Evolutionary conservation across 2,113 vertebrate genomes (phyloP).

Genomic region (Ictidomys tridecemlineatus): DNA sequence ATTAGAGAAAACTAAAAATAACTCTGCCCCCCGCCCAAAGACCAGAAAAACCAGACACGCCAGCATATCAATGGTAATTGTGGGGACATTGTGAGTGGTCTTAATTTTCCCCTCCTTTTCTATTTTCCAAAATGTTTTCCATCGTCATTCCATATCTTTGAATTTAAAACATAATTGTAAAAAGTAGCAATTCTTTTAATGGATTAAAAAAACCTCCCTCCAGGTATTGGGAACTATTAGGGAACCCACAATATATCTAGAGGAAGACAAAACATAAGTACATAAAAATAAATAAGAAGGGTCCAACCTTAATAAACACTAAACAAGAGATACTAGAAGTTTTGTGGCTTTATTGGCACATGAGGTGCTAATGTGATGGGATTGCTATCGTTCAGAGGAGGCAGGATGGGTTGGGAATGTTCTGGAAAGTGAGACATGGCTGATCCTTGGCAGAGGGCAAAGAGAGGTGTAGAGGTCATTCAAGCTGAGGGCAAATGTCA

Average conservation of each 20-base stretch:
- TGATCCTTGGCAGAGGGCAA: background rate
- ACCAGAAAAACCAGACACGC: background rate
- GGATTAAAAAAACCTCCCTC: background rate
- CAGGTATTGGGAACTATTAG: background rate
- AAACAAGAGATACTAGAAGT: background rate
- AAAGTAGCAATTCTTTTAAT: background rate
- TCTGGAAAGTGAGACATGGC: background rate
- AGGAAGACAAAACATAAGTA: background rate
- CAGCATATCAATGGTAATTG: background rate
- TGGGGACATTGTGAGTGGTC: background rate
- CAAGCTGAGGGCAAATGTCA: background rate
- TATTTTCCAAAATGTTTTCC: background rate
- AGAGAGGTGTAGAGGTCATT: too few relatives aligned
- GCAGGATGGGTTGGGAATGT: background rate
- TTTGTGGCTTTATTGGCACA: background rate
- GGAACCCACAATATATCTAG: background rate
- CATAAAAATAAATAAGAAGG: background rate
- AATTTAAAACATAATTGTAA: background rate
- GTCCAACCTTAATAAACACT: background rate
- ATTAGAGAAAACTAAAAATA: background rate
- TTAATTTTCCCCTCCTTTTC: background rate
- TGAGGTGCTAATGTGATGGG: background rate
- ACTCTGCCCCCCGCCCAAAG: background rate
- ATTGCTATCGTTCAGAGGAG: background rate
- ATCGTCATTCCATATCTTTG: background rate